These are phyloP conservation scores for Torymus tubicola DNA, from an alignment of 2,888 invertebrate genomes.

Conservation along the genomic window DNA sequence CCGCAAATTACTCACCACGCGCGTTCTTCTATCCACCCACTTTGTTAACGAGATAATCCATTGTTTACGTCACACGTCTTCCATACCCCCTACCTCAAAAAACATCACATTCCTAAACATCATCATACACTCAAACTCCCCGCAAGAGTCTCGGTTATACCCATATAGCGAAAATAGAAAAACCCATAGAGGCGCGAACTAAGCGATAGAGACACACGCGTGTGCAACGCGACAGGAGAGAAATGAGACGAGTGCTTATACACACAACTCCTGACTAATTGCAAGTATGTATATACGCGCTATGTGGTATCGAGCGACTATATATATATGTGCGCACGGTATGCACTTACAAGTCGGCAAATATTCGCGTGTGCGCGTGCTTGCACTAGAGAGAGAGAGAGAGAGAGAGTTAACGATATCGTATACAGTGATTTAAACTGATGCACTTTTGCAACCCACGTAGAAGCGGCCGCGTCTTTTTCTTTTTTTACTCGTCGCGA, in stretches of 20 bases:
- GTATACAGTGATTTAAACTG: constrained; percentile 40
- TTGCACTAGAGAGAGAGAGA: too few species aligned
- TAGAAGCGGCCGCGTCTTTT: not conserved
- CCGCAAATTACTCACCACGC: too few species aligned
- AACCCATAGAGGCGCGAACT: not conserved
- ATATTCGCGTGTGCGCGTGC: constrained; percentile 11
- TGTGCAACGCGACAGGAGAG: constrained; percentile 36
- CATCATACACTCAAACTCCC: too few species aligned
- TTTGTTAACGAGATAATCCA: too few species aligned
- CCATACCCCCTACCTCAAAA: too few species aligned
- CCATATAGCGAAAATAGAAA: too few species aligned
- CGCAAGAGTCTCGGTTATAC: too few species aligned
- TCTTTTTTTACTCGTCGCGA: not conserved
- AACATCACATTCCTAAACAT: too few species aligned
- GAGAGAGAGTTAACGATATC: constrained; percentile 35
- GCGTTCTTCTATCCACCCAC: too few species aligned
- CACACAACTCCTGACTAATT: constrained; percentile 45
- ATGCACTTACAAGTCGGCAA: constrained; percentile 33
- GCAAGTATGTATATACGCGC: constrained; percentile 29
- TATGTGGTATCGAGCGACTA: constrained; percentile 30
- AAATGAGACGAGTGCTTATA: constrained; percentile 38
- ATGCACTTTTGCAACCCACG: constrained; percentile 24
- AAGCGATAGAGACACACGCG: not conserved
- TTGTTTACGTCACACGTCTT: too few species aligned
- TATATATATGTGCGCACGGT: constrained; percentile 7